These are phyloP conservation scores for Strix occidentalis DNA, from an alignment of 2,797 vertebrate genomes.

Conservation along the genomic window DNA sequence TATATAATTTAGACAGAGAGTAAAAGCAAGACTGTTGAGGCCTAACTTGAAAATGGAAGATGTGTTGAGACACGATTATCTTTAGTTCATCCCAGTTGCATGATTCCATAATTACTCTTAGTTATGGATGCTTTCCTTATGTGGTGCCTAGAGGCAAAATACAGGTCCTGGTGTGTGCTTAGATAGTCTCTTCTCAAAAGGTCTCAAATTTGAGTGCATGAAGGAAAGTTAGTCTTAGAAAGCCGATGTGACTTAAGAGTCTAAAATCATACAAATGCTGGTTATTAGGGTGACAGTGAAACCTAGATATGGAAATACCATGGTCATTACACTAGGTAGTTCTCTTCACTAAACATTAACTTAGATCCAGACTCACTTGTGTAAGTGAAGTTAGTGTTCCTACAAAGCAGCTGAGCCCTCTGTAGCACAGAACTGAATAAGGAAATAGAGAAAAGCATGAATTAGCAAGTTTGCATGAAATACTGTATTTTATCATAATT, in stretches of 20 bases:
- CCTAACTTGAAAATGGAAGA: not conserved
- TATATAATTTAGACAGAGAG: not conserved
- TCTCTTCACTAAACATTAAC: not conserved
- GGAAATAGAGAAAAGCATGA: not conserved
- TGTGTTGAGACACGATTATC: not conserved
- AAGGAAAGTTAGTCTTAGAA: not conserved
- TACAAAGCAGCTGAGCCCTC: not conserved
- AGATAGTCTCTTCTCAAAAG: not conserved
- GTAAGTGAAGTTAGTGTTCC: not conserved
- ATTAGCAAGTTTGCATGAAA: not conserved
- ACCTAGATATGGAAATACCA: rapidly evolving
- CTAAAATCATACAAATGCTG: not conserved
- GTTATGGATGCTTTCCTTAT: not conserved
- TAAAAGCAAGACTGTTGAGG: not conserved
- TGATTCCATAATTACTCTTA: not conserved
- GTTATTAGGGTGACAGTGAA: not conserved
- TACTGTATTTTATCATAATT: rapidly evolving
- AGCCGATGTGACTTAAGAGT: not conserved
- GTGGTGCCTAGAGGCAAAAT: not conserved
- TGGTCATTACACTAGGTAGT: not conserved
- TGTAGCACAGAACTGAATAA: not conserved
- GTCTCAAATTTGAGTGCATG: not conserved
- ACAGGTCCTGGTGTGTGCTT: not conserved
- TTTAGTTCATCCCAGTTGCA: not conserved
- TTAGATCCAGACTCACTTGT: not conserved